A percentile compares a stretch with the other conserved stretches of the same genome.
These are phyloP conservation scores for Lingula anatina DNA, from an alignment of 2,888 invertebrate species.

Conservation along the genomic window DNA sequence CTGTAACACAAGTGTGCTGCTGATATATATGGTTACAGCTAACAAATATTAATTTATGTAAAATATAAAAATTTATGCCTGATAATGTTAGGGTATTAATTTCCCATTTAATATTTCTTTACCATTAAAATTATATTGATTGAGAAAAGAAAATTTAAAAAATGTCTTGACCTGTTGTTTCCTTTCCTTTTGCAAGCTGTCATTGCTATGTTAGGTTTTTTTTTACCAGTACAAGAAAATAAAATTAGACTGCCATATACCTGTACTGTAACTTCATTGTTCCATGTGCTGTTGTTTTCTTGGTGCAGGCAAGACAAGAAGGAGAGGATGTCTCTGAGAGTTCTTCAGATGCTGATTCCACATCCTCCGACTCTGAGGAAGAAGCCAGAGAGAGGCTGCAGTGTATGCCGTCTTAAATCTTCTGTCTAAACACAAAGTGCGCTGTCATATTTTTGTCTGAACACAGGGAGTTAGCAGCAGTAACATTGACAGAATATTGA, in stretches of 20 bases:
- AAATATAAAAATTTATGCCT: background rate
- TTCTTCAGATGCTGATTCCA: constrained; percentile 23
- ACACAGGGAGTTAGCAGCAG: too few species aligned
- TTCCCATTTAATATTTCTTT: too few species aligned
- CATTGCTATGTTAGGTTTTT: too few species aligned
- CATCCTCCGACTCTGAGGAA: constrained; percentile 28
- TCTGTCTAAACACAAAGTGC: too few species aligned
- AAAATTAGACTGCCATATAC: background rate
- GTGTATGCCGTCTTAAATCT: constrained; percentile 40
- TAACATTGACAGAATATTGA: too few species aligned
- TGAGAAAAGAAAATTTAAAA: too few species aligned
- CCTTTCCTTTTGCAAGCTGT: background rate
- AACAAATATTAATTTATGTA: background rate
- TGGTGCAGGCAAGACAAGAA: constrained; percentile 20
- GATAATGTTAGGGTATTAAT: too few species aligned
- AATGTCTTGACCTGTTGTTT: background rate
- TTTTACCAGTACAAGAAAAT: background rate
- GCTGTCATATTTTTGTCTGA: too few species aligned
- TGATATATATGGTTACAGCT: background rate
- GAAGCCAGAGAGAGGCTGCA: constrained; percentile 29
- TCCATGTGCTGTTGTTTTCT: background rate
- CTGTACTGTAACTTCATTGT: background rate
- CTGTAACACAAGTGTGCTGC: too few species aligned
- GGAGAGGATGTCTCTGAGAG: constrained; percentile 23
- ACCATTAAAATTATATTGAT: too few species aligned